A percentile compares a stretch with the other conserved stretches of the same genome.
phyloP scores from a whole-genome alignment of 2,888 invertebrate species.

The Uropetala carovei region DNA sequence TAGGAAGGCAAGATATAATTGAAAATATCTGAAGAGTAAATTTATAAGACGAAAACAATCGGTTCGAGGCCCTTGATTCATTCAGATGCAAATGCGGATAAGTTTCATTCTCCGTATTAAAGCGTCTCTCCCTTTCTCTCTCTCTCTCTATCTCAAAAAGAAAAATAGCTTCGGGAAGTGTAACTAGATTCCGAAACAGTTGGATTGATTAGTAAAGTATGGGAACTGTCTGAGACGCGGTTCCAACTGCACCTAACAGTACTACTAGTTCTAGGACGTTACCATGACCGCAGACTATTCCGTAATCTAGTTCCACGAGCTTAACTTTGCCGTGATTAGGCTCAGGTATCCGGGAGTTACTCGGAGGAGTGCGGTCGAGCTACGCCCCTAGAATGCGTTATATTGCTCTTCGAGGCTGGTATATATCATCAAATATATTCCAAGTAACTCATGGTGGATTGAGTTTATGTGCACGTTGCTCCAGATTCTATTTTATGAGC shows the following conservation, averaged over 20 bases:
- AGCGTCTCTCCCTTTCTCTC: too few species aligned
- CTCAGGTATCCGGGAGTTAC: neutral
- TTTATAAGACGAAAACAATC: too few species aligned
- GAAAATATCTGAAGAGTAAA: too few species aligned
- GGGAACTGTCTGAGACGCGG: neutral
- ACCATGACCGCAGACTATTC: constrained; percentile 27
- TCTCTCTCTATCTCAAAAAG: too few species aligned
- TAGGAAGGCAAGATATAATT: too few species aligned
- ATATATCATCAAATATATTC: neutral
- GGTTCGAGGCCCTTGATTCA: too few species aligned
- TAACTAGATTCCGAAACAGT: constrained; percentile 4
- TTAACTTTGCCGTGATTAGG: constrained; percentile 32
- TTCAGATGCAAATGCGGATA: too few species aligned
- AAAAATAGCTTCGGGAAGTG: too few species aligned
- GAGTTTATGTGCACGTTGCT: neutral
- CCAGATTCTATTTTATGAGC: too few species aligned
- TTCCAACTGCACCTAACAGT: constrained; percentile 7
- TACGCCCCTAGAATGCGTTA: neutral
- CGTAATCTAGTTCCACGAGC: constrained; percentile 29
- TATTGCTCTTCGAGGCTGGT: neutral
- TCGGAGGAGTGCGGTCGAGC: constrained; percentile 16
- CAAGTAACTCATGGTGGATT: neutral
- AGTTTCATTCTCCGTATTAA: too few species aligned
- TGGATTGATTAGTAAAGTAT: neutral
- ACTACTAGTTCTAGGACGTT: neutral